Conservation (phyloP, 1,140 invertebrate genomes). For the Eubasilissa regina region DNA sequence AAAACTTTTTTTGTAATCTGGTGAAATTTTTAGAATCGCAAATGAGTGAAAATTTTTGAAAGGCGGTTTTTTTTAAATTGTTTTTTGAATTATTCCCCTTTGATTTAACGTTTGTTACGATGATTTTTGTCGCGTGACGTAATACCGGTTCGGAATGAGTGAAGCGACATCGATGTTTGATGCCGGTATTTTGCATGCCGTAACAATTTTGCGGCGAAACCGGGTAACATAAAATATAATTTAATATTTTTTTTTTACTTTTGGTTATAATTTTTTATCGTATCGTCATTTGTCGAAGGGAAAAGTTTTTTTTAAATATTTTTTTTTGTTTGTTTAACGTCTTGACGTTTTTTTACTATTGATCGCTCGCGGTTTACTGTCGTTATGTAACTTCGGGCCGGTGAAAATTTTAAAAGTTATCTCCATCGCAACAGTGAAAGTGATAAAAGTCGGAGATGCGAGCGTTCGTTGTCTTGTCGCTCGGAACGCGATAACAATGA, state of each 20-base stretch:
- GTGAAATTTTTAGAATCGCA: slow-evolving; percentile 27
- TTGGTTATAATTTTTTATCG: too few species aligned
- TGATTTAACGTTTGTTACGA: slow-evolving; percentile 14
- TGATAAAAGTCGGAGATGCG: slow-evolving; percentile 20
- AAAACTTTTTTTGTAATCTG: slow-evolving; percentile 26
- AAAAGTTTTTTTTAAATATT: too few species aligned
- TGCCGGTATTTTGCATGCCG: neutral
- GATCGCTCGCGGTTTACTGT: neutral
- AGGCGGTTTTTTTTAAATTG: neutral
- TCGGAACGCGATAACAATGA: slow-evolving; percentile 32
- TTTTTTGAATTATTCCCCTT: slow-evolving; percentile 2
- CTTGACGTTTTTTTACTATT: neutral
- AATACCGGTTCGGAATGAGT: slow-evolving; percentile 14
- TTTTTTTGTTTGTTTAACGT: too few species aligned
- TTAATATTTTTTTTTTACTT: too few species aligned
- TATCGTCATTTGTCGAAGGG: too few species aligned
- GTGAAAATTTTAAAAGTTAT: neutral
- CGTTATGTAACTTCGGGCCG: slow-evolving; percentile 7
- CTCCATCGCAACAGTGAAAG: slow-evolving; percentile 45
- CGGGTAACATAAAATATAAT: too few species aligned
- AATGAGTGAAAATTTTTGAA: neutral
- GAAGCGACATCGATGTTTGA: neutral
- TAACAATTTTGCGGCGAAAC: too few species aligned
- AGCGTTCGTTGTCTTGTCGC: slow-evolving; percentile 20
- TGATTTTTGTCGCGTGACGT: slow-evolving; percentile 22